A percentile compares a stretch with the other conserved stretches of the same genome.
phyloP scores from a whole-genome alignment of 2,797 vertebrate species.

The Cyprinodon diabolis region DNA sequence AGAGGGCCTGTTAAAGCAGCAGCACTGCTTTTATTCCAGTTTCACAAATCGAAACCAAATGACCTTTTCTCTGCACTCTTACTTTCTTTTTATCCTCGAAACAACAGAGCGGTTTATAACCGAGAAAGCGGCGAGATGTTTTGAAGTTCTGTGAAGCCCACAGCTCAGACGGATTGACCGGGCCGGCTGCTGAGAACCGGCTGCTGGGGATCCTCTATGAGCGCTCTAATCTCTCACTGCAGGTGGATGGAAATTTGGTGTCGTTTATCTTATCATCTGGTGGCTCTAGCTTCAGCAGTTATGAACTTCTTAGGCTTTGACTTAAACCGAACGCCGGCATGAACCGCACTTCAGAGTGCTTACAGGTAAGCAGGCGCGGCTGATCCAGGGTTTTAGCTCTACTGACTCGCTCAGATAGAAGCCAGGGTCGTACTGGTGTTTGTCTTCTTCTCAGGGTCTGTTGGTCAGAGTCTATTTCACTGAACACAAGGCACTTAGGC shows the following conservation, averaged over 20 bases:
- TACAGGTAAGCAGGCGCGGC: slow-evolving; percentile 15
- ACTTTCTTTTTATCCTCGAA: slow-evolving; percentile 12
- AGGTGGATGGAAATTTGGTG: slow-evolving; percentile 35
- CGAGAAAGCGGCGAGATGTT: slow-evolving; percentile 12
- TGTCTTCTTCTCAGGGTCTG: slow-evolving; percentile 24
- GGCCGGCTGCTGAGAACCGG: slow-evolving; percentile 17
- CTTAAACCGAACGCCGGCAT: slow-evolving; percentile 21
- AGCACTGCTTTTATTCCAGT: slow-evolving; percentile 19
- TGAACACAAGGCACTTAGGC: slow-evolving; percentile 24
- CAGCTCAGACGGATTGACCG: slow-evolving; percentile 13
- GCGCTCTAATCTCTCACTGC: slow-evolving; percentile 29
- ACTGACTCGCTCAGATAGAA: slow-evolving; percentile 33
- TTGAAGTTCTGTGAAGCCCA: slow-evolving; percentile 12
- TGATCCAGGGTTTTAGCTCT: slow-evolving; percentile 16
- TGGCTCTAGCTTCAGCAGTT: slow-evolving; percentile 32
- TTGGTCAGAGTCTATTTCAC: slow-evolving; percentile 6
- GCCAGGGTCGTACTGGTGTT: neutral
- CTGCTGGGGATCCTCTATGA: slow-evolving; percentile 42
- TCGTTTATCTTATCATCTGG: slow-evolving; percentile 34
- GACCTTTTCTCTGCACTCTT: slow-evolving; percentile 30
- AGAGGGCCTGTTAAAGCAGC: slow-evolving; percentile 8
- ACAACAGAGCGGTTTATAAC: slow-evolving; percentile 3
- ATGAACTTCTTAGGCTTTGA: slow-evolving; percentile 35
- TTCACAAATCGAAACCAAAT: slow-evolving; percentile 25
- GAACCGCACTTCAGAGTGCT: slow-evolving; percentile 20